These are phyloP conservation scores for Pelodiscus sinensis DNA, from an alignment of 2,113 vertebrate species.

Conservation along the genomic window DNA sequence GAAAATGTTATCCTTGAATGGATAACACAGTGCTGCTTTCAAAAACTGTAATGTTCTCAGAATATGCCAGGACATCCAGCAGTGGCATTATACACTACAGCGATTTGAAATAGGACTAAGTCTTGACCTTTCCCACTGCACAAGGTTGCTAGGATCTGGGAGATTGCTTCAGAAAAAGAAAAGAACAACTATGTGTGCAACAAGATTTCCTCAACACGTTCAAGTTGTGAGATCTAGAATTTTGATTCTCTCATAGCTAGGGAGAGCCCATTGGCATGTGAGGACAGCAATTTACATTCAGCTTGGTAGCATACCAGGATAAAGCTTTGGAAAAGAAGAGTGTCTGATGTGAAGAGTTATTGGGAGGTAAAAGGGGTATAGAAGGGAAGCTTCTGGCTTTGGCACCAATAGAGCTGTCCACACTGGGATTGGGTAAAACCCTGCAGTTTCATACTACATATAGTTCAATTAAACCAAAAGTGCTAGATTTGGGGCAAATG, in stretches of 20 bases:
- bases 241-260: background rate
- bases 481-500: background rate
- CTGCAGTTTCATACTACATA: conserved; percentile 2
- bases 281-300: conserved; percentile 2
- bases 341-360: background rate
- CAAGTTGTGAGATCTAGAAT: background rate
- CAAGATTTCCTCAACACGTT: background rate
- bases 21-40: background rate
- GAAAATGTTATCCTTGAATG: background rate
- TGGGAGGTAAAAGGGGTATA: background rate
- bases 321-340: background rate
- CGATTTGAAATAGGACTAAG: background rate
- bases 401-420: background rate
- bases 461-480: background rate
- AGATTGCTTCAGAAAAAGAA: background rate
- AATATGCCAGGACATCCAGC: background rate
- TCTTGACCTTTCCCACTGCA: background rate
- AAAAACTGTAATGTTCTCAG: background rate
- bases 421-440: conserved; percentile 30
- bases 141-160: background rate
- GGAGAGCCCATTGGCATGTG: background rate
- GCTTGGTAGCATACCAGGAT: background rate
- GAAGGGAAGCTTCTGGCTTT: conserved; percentile 32
- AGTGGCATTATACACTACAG: background rate
- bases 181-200: background rate